Base-by-base conservation (phyloP, 2,113 vertebrate genomes). In the Mastomys natalensis region DNA sequence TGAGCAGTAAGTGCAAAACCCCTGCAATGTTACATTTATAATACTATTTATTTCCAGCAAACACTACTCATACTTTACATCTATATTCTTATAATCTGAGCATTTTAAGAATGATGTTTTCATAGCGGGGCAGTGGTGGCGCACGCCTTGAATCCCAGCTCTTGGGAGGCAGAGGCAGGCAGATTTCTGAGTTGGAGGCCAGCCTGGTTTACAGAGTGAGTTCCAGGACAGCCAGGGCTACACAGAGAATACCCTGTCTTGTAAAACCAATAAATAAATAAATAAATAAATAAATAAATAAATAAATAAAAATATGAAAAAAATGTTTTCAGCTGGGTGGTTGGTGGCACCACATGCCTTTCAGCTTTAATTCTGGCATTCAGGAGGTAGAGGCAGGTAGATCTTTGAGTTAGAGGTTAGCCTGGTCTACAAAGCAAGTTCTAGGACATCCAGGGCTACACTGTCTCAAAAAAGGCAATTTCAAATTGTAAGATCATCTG, bases 51-150 rank as follows among this genome's bases (percentile, higher is more conserved):
- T 21, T 89, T 77, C 66, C 86, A 90, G 29, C 77, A 68, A 48
- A 73, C 26, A 3, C 43, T 78, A 85, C 90, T 90, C 48, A 72
- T 68, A 80, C 7, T 82, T 48, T 70, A 58, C 66, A 82, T 80
- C 45, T 48, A 64, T 53, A 62, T 74, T 85, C 55, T 88, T 3
- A 5, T 64, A 62, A 94, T 6, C 29, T 55, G 60, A 55, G 43
- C 91, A 66, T 76, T 81, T 95, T 58, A 92, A 72, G 26, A 93
- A 34, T 80, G 43, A 84, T 19, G 77, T 81, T 31, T 58, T 94
- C n/a, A 51, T 11, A 40, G 37, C 70, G 21, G 37, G 70, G 70
- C 40, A 19, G 70, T 72, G 37, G 37, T n/a, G 37, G 17, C 13
- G 37, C 31, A 16, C 31, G 2, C 5, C 31, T 72, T 72, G 40